A percentile compares a stretch with the other conserved stretches of the same genome.
Conservation (phyloP, 2,797 vertebrate genomes). For the Synaphobranchus kaupii region DNA sequence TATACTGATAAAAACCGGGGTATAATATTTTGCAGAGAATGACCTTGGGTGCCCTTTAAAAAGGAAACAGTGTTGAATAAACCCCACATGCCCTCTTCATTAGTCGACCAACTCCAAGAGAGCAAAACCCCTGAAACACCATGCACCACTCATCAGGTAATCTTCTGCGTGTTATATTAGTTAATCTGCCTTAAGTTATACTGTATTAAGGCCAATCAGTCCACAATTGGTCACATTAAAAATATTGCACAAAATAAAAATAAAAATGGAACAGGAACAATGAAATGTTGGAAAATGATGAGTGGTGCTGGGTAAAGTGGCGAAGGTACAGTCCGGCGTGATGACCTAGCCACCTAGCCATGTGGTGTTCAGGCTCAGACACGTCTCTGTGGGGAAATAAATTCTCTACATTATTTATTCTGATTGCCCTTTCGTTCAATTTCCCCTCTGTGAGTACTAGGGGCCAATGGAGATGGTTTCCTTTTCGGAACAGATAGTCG, state of each 20-base stretch:
- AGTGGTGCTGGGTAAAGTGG: neutral
- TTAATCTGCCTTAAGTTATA: conserved; percentile 39
- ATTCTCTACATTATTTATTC: conserved; percentile 1
- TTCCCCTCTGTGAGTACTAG: neutral
- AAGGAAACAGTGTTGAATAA: conserved; percentile 23
- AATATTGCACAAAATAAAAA: conserved; percentile 25
- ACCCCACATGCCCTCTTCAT: conserved; percentile 31
- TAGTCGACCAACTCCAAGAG: conserved; percentile 27
- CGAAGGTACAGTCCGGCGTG: neutral
- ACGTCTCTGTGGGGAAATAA: neutral
- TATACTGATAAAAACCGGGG: neutral
- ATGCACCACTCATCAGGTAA: conserved; percentile 41
- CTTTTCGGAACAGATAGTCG: neutral
- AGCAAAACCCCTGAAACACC: conserved; percentile 40
- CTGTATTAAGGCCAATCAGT: neutral
- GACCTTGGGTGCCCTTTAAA: conserved; percentile 3
- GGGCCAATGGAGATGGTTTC: neutral
- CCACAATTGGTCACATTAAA: conserved; percentile 12
- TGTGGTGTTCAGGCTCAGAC: neutral
- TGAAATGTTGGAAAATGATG: neutral
- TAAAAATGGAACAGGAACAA: conserved; percentile 9
- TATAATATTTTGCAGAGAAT: conserved; percentile 35
- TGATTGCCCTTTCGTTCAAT: neutral
- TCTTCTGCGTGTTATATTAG: conserved; percentile 28
- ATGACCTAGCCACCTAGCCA: neutral